These are phyloP conservation scores for Elgaria multicarinata DNA, from an alignment of 2,113 vertebrate genomes.

Conservation along the genomic window DNA sequence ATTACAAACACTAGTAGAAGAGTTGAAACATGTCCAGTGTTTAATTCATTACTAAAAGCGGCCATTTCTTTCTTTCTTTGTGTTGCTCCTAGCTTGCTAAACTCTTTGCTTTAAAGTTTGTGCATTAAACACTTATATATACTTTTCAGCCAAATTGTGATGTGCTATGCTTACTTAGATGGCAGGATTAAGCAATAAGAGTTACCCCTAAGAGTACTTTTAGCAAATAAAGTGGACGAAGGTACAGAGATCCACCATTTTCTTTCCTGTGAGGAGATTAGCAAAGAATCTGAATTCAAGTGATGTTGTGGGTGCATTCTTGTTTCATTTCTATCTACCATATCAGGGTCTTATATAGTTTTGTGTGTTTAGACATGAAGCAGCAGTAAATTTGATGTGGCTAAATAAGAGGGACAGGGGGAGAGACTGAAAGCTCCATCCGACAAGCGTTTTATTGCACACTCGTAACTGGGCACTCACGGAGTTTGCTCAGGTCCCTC, in stretches of 20 bases:
- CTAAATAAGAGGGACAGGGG: neutral
- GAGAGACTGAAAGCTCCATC: too few species aligned
- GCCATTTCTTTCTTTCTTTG: neutral
- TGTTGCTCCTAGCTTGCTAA: neutral
- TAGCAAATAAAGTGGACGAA: neutral
- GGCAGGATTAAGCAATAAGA: neutral
- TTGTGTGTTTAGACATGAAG: neutral
- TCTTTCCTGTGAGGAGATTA: neutral
- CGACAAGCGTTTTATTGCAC: too few species aligned
- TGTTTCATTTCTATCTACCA: neutral
- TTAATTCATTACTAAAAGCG: conserved; percentile 52
- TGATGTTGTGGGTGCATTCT: neutral
- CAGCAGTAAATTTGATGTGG: neutral
- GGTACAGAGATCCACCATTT: neutral
- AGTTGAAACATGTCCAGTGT: conserved; percentile 32
- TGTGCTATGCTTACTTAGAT: neutral
- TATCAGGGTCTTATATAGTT: neutral
- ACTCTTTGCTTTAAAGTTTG: neutral
- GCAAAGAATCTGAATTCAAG: neutral
- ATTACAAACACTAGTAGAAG: conserved; percentile 42
- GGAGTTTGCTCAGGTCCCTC: too few species aligned
- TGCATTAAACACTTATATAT: neutral
- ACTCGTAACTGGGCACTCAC: too few species aligned
- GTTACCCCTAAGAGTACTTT: neutral
- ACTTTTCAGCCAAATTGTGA: conserved; percentile 5